phyloP scores from a whole-genome alignment of 2,797 vertebrate genomes.

The Pseudochromis fuscus region DNA sequence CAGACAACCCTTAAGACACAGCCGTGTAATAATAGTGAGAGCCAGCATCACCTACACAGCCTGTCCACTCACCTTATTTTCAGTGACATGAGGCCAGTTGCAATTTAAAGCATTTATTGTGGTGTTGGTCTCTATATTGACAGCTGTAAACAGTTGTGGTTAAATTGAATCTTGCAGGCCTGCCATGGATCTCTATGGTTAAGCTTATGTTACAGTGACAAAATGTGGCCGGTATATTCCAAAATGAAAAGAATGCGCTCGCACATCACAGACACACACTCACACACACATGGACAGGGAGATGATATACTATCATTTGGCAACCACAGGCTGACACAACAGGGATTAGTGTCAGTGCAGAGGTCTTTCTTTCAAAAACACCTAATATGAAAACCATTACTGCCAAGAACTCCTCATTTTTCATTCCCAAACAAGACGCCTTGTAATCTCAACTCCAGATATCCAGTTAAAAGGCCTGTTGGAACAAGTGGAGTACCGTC shows the following conservation, averaged over 20 bases:
- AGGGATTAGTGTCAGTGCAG: constrained; percentile 75
- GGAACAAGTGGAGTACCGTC: constrained; percentile 56
- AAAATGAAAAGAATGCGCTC: constrained; percentile 72
- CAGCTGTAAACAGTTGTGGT: constrained; percentile 86
- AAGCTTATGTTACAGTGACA: constrained; percentile 82
- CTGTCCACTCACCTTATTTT: constrained; percentile 84
- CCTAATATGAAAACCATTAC: constrained; percentile 71
- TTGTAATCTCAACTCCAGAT: constrained; percentile 64
- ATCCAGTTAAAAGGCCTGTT: constrained; percentile 75
- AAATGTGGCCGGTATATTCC: constrained; percentile 72
- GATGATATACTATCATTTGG: constrained; percentile 80
- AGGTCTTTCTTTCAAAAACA: constrained; percentile 69
- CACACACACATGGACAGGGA: constrained; percentile 51
- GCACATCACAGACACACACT: constrained; percentile 23
- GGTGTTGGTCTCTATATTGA: constrained; percentile 85
- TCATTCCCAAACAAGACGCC: constrained; percentile 66
- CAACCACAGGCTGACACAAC: constrained; percentile 81
- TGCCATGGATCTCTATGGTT: constrained; percentile 72
- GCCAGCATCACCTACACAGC: constrained; percentile 81
- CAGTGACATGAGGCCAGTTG: constrained; percentile 82
- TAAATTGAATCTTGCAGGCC: constrained; percentile 81
- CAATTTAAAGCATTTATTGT: constrained; percentile 88
- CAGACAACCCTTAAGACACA: constrained; percentile 87
- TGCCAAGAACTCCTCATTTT: constrained; percentile 71
- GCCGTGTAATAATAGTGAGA: constrained; percentile 83